Evolutionary conservation across 2,888 invertebrate genomes (phyloP), one percentile per base, ranked within the genome.

Genomic region (Andrena flavipes): DNA sequence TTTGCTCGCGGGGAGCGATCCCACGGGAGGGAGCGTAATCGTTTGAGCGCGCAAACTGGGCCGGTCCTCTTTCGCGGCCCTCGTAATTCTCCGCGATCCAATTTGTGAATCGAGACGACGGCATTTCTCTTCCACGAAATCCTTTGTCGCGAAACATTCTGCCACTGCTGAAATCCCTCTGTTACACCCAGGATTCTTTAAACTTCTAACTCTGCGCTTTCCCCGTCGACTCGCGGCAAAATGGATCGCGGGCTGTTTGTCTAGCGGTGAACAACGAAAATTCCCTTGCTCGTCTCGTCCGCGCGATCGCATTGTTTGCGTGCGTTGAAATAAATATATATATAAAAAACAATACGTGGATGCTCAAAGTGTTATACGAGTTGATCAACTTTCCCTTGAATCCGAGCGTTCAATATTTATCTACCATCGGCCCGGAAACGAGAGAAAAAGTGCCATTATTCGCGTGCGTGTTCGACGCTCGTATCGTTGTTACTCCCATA

Each of bases 71-170:
- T 62, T 29, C 69, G 23, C 3, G 62, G 63, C 48, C 51, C 23
- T 4, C 69, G 67, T 72, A 72, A 73, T 65, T 79, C 85, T 54
- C 49, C 10, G 54, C 2, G 56, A 76, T 85, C 67, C 82, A 85
- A 84, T 85, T 85, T 85, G 76, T 67, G 71, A 83, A 84, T 83
- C 82, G 75, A 59, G 13, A 60, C 79, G 63, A 64, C 62, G 73
- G 35, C 54, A 54, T 65, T 51, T 80, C 77, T 71, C 51, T 64
- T 65, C 59, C 68, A 54, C 68, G 29, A 13, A 2, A 33, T 33
- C 51, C 35, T 65, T 65, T 35, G 65, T 48, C 42, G 8, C 35
- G 20, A 60, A 42, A 23, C 42, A 59, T 29, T 59, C 26, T 26
- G 30, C 42, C 29, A 49, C 3, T 1, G 23, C 26, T 26, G 26